These are phyloP conservation scores for Parnassius smintheus DNA, from an alignment of 2,888 invertebrate genomes.

Conservation along the genomic window DNA sequence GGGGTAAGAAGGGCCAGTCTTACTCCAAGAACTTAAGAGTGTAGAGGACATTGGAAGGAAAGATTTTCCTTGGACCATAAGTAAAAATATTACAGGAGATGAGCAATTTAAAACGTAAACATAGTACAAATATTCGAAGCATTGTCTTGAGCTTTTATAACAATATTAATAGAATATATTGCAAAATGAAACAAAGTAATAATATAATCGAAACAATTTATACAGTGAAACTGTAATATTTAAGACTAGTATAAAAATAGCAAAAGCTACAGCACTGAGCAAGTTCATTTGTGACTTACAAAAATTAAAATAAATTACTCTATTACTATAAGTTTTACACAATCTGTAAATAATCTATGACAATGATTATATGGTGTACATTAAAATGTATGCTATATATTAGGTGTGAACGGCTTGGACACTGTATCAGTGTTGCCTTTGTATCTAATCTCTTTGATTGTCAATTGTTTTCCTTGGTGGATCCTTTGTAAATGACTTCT, in stretches of 20 bases:
- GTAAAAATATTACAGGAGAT: no score
- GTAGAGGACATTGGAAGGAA: no score
- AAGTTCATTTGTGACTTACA: slow-evolving; percentile 65
- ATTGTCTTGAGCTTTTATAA: neutral
- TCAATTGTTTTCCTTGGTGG: slow-evolving; percentile 79
- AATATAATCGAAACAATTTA: slow-evolving; percentile 53
- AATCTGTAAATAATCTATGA: slow-evolving; percentile 21
- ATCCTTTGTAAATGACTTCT: slow-evolving; percentile 81
- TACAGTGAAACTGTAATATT: slow-evolving; percentile 62
- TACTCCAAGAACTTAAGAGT: no score
- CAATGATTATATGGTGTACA: slow-evolving; percentile 18
- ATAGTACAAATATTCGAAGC: no score
- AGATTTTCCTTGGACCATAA: no score
- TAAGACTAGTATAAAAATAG: slow-evolving; percentile 79
- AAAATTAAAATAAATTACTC: slow-evolving; percentile 37
- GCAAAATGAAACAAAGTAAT: slow-evolving; percentile 26
- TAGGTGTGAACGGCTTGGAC: slow-evolving; percentile 66
- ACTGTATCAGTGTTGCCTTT: slow-evolving; percentile 65
- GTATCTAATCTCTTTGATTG: slow-evolving; percentile 75
- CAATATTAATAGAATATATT: neutral
- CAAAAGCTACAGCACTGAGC: slow-evolving; percentile 74
- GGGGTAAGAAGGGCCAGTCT: no score
- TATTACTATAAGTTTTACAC: slow-evolving; percentile 28
- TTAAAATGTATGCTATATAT: slow-evolving; percentile 56
- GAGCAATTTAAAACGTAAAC: no score